Conservation (phyloP, 2,888 invertebrate genomes). For the Phyllotreta striolata region DNA sequence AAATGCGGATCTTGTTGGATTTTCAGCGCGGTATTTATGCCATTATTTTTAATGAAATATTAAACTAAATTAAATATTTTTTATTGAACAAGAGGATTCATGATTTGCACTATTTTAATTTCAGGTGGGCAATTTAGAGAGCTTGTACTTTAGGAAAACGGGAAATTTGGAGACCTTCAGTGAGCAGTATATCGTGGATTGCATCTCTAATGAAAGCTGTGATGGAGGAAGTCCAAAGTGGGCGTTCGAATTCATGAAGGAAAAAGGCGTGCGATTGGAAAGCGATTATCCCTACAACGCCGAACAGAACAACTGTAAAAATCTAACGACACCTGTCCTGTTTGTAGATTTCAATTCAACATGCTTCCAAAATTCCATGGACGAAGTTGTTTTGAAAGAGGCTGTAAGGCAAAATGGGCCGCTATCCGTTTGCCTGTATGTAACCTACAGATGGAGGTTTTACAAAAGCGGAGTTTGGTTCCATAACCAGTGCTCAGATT, state of each 20-base stretch:
- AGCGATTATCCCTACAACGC: constrained; percentile 36
- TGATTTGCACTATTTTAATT: constrained; percentile 17
- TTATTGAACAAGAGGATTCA: no score
- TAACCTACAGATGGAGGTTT: constrained; percentile 35
- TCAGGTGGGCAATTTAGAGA: constrained; percentile 33
- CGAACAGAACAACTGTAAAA: constrained; percentile 29
- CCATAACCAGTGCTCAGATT: constrained; percentile 28
- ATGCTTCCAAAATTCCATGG: constrained; percentile 5
- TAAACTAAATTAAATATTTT: constrained; percentile 1
- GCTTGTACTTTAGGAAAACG: constrained; percentile 32
- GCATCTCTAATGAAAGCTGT: constrained; percentile 33
- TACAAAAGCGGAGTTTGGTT: constrained; percentile 39
- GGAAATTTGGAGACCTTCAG: constrained; percentile 32
- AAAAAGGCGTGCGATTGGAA: constrained; percentile 29
- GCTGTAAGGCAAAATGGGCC: constrained; percentile 32
- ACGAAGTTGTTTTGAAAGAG: constrained; percentile 21
- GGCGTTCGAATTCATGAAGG: constrained; percentile 26
- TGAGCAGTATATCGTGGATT: constrained; percentile 48
- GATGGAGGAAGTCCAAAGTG: constrained; percentile 27
- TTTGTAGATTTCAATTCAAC: constrained; percentile 23
- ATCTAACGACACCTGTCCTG: constrained; percentile 9
- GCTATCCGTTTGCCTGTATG: constrained; percentile 31
- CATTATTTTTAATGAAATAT: not conserved
- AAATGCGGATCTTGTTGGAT: constrained; percentile 39
- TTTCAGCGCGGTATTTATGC: constrained; percentile 34